These are phyloP conservation scores for Drosophila athabasca DNA, from an alignment of 1,140 invertebrate genomes.

Conservation along the genomic window DNA sequence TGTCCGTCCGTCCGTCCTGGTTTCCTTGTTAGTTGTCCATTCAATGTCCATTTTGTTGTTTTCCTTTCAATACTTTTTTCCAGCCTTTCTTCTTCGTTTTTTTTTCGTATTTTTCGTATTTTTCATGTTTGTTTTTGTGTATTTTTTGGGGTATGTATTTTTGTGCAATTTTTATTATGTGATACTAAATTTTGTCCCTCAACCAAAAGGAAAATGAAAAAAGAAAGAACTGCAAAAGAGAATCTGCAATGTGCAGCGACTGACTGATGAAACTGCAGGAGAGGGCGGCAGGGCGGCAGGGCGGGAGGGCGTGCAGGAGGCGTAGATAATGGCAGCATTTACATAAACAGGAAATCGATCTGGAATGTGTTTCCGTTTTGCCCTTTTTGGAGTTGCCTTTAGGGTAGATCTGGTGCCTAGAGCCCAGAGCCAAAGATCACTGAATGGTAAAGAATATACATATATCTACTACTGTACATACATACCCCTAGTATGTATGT, in stretches of 20 bases:
- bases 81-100: slow-evolving; percentile 5
- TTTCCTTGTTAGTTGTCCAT: slow-evolving; percentile 35
- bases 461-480: too few species aligned
- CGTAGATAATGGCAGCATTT: neutral
- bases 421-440: too few species aligned
- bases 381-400: too few species aligned
- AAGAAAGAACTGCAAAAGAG: slow-evolving; percentile 12
- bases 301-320: neutral
- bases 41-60: slow-evolving; percentile 43
- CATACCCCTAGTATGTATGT: too few species aligned
- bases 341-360: slow-evolving; percentile 21
- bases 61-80: slow-evolving; percentile 13
- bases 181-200: slow-evolving; percentile 59
- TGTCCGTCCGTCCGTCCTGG: neutral
- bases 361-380: neutral
- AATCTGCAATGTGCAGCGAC: slow-evolving; percentile 57
- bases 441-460: too few species aligned
- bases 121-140: slow-evolving; percentile 31
- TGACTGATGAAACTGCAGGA: too few species aligned
- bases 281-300: too few species aligned
- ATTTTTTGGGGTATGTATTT: slow-evolving; percentile 12
- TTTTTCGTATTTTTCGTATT: slow-evolving; percentile 12
- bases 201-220: neutral
- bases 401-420: too few species aligned
- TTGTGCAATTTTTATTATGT: slow-evolving; percentile 57